Evolutionary conservation across 2,888 invertebrate genomes (phyloP).

Genomic region (Homarus gammarus): DNA sequence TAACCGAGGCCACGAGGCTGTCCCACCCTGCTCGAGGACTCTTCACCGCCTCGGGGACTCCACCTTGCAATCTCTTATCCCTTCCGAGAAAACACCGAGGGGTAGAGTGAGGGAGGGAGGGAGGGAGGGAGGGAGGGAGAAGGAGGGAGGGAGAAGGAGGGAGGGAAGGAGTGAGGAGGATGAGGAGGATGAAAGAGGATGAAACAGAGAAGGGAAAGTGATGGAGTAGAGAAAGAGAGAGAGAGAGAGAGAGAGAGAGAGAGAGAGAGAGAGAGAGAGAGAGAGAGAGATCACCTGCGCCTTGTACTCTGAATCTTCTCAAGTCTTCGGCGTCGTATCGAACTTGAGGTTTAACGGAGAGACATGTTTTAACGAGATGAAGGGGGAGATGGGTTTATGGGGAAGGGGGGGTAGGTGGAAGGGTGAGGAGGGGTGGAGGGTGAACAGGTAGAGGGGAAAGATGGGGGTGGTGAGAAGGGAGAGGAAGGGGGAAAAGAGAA

Average conservation of each 20-base stretch:
- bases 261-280: constrained; percentile 5
- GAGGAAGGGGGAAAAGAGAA: not conserved
- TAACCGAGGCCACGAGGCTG: too few relatives aligned
- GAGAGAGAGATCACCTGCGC: not conserved
- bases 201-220: constrained; percentile 9
- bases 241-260: not conserved
- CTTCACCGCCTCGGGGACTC: not conserved
- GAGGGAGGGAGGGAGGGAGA: not conserved
- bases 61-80: constrained; percentile 32
- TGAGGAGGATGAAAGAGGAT: constrained; percentile 8
- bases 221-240: not conserved
- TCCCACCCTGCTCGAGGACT: not conserved
- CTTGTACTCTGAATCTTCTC: not conserved
- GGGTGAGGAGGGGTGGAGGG: not conserved
- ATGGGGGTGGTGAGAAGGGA: not conserved
- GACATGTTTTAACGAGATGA: not conserved
- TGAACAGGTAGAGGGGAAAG: not conserved
- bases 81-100: constrained; percentile 21
- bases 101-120: not conserved
- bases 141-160: not conserved
- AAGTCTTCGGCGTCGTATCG: not conserved
- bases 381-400: not conserved
- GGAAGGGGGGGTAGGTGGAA: not conserved
- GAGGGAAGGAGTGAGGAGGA: not conserved
- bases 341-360: not conserved